Percentiles rank a stretch among this genome's conserved stretches.
phyloP scores from a whole-genome alignment of 2,797 vertebrate species.

The Tragopan temminckii region DNA sequence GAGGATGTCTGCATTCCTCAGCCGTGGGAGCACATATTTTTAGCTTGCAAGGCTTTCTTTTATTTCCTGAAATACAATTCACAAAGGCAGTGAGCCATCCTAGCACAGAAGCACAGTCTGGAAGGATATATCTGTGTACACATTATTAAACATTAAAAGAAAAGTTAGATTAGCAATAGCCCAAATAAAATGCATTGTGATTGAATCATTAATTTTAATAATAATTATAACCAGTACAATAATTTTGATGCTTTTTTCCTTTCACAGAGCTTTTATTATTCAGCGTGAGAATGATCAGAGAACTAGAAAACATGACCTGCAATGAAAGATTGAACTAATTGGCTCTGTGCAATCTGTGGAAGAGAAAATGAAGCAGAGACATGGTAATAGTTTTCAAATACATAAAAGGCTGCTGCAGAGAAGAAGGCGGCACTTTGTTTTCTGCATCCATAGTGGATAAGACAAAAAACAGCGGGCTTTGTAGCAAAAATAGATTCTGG shows the following conservation, averaged over 20 bases:
- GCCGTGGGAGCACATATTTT: background rate
- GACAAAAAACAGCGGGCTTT: background rate
- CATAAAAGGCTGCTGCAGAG: conserved; percentile 16
- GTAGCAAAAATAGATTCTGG: background rate
- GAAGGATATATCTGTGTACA: background rate
- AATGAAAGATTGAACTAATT: conserved; percentile 50
- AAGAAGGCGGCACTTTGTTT: background rate
- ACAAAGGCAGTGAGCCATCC: background rate
- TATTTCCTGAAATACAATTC: background rate
- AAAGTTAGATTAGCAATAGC: conserved; percentile 29
- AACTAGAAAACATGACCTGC: conserved; percentile 38
- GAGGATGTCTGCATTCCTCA: background rate
- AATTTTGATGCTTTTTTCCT: conserved; percentile 5
- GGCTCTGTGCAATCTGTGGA: background rate
- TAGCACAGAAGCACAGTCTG: background rate
- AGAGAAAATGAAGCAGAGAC: conserved; percentile 42
- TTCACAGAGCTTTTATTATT: conserved; percentile 42
- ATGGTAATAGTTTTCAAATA: conserved; percentile 24
- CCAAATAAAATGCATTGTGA: conserved; percentile 27
- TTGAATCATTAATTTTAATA: conserved; percentile 64
- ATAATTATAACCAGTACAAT: conserved; percentile 12
- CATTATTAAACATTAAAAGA: conserved; percentile 27
- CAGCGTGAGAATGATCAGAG: conserved; percentile 42
- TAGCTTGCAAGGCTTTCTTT: background rate
- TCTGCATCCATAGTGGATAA: background rate